Base-by-base conservation (phyloP, 2,888 invertebrate genomes). In the Chaetoderma sp. region DNA sequence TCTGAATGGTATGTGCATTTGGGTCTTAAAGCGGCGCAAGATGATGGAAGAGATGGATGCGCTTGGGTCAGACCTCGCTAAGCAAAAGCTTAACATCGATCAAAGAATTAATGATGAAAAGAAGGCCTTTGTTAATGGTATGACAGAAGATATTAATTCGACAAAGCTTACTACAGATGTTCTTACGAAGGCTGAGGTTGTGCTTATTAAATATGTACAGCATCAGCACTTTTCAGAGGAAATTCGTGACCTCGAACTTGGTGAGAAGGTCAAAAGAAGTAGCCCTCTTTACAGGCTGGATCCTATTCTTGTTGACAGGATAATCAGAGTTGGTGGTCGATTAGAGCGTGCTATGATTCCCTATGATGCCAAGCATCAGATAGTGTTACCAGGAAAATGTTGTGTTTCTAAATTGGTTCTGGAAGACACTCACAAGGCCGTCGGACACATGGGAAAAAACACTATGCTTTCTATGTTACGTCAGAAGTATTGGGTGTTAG, bases 401-500 rank as follows among this genome's bases (percentile, higher is more conserved):
- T 4, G 25, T 27, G 6, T 49, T 4, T 49, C 49, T 16, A 16
- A 49, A 23, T 28, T 49, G 27, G 4, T 49, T 1, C 16, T 49
- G 3, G 23, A 4, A 4, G 27, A 49, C 25, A 13, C 49, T 16
- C 49, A 49, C 23, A 6, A 49, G 4, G 10, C 4, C 4, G 49
- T 49, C 4, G 49, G 49, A 23, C 49, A 49, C 23, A n/a, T 49
- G 4, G 49, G 49, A 23, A 49, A 49, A 23, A 49, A 49, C 2
- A 27, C 2, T 23, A 49, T 49, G 13, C 8, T 49, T n/a, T 49
- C 25, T 4, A n/a, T n/a, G n/a, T n/a, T n/a, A n/a, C n/a, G 61
- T 30, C 42, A 61, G 28, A n/a, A 32, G 4, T 60, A 23, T 28
- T 65, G 65, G 65, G 55, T n/a, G n/a, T n/a, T n/a, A n/a, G n/a